Conservation (phyloP, 2,888 invertebrate species). For the Drosophila kanekoi region DNA sequence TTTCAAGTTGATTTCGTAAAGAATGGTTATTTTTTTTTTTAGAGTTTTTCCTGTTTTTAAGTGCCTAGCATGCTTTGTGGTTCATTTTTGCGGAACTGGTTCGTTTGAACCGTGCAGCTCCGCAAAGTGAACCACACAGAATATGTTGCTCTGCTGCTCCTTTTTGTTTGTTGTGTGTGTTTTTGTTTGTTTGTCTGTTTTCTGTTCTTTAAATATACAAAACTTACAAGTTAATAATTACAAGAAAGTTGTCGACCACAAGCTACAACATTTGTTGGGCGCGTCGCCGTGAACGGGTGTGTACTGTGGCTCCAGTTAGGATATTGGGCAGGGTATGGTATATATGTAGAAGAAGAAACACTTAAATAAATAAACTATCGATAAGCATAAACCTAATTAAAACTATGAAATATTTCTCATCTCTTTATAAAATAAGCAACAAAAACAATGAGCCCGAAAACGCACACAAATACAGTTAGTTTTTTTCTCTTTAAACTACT, state of each 20-base stretch:
- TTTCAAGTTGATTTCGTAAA: constrained; percentile 7
- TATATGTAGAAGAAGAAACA: constrained; percentile 48
- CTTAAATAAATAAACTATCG: constrained; percentile 73
- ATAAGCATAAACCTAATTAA: constrained; percentile 57
- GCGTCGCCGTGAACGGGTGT: constrained; percentile 10
- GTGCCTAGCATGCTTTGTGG: constrained; percentile 11
- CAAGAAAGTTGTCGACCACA: constrained; percentile 65
- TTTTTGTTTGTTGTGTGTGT: too few species aligned
- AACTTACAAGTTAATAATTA: constrained; percentile 73
- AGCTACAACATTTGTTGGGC: constrained; percentile 21
- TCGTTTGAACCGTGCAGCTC: constrained; percentile 19
- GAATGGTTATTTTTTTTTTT: constrained; percentile 3
- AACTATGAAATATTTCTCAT: constrained; percentile 72
- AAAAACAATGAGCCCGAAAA: constrained; percentile 74
- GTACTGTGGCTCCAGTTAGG: constrained; percentile 50
- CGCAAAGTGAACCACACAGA: constrained; percentile 11
- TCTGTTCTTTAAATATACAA: constrained; percentile 50
- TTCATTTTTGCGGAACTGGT: constrained; percentile 10
- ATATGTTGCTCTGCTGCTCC: constrained; percentile 11
- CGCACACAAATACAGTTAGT: constrained; percentile 28
- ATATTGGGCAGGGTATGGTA: constrained; percentile 47
- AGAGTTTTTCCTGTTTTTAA: constrained; percentile 11
- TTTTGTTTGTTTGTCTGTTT: constrained; percentile 25
- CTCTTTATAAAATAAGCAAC: constrained; percentile 79
- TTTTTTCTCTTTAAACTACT: constrained; percentile 13